Percentiles rank a stretch among this genome's conserved stretches.
Conservation (phyloP, 2,113 vertebrate species). For the Sapajus apella region DNA sequence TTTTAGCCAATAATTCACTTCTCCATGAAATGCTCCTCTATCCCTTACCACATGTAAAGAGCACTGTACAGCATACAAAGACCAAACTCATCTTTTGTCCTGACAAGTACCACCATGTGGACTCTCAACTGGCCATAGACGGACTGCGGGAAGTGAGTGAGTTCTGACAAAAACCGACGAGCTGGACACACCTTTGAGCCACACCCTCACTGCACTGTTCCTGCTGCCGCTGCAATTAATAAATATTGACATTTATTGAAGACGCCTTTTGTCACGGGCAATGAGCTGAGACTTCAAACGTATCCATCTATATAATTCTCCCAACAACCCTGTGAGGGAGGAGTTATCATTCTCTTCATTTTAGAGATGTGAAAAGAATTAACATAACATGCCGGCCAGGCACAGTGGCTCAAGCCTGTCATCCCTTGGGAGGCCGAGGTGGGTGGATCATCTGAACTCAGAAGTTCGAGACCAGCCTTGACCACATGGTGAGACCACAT, state of each 20-base stretch:
- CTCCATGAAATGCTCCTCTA: not conserved
- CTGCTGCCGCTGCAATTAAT: accelerated
- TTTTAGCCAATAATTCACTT: not conserved
- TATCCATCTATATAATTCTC: not conserved
- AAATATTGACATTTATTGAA: too few relatives aligned
- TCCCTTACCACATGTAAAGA: not conserved
- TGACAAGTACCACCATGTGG: accelerated
- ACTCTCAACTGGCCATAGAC: not conserved
- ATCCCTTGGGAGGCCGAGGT: too few relatives aligned
- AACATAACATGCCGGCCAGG: too few relatives aligned
- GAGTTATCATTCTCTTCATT: not conserved
- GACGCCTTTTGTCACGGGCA: accelerated
- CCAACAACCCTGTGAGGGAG: not conserved
- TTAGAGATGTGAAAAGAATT: not conserved
- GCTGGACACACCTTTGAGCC: accelerated
- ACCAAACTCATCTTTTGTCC: too few relatives aligned
- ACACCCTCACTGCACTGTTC: accelerated
- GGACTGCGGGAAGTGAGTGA: accelerated
- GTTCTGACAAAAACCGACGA: too few relatives aligned
- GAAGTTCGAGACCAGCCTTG: too few relatives aligned
- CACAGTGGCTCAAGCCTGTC: too few relatives aligned
- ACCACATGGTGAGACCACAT: too few relatives aligned
- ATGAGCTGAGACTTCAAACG: accelerated
- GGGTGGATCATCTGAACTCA: too few relatives aligned
- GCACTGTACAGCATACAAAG: not conserved